These are phyloP conservation scores for Lamellibrachia columna DNA, from an alignment of 2,888 invertebrate genomes.

Conservation along the genomic window DNA sequence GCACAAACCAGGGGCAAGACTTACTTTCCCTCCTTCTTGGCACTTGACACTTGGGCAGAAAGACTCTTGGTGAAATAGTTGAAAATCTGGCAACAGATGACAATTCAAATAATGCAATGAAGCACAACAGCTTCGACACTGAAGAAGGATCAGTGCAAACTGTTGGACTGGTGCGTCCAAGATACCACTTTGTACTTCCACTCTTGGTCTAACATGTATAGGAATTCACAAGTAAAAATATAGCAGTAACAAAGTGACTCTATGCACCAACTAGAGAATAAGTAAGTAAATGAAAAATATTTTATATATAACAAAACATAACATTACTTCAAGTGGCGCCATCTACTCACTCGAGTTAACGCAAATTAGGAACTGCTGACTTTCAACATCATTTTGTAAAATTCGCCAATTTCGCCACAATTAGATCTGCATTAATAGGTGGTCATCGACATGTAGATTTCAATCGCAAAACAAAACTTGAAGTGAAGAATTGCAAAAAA, in stretches of 20 bases:
- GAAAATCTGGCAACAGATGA: conserved; percentile 54
- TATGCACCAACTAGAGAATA: not conserved
- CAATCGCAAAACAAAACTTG: no score
- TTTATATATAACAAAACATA: not conserved
- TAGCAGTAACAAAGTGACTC: no score
- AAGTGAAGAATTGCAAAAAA: not conserved
- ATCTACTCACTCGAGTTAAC: no score
- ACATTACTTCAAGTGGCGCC: no score
- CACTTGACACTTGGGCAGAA: conserved; percentile 52
- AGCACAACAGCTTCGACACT: not conserved
- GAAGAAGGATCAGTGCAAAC: not conserved
- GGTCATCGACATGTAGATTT: no score
- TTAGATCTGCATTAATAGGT: no score
- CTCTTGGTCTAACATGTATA: not conserved
- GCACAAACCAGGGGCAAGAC: not conserved
- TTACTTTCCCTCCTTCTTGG: conserved; percentile 60
- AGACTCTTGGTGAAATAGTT: conserved; percentile 57
- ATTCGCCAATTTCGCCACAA: no score
- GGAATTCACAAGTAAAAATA: no score
- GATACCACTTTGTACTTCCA: not conserved
- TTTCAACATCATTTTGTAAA: no score
- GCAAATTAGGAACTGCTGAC: no score
- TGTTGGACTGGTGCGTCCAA: not conserved
- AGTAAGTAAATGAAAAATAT: not conserved
- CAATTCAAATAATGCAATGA: not conserved